Evolutionary conservation across 53 echinoderm and acorn worm genomes (phyloP).

Genomic region (Holothuria leucospilota): DNA sequence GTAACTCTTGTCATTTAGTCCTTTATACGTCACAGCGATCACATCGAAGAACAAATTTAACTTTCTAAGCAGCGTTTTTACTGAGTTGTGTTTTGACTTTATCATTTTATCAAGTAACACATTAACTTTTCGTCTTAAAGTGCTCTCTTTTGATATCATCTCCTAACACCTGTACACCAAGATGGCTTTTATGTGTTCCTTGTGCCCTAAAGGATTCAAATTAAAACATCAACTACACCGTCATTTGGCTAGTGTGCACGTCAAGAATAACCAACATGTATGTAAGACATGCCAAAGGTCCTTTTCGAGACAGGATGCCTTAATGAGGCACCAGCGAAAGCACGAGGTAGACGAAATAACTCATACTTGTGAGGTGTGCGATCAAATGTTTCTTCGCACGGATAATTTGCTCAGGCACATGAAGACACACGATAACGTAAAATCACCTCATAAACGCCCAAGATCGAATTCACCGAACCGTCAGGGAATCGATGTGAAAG

Average conservation of each 20-base stretch:
- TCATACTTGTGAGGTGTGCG: neutral
- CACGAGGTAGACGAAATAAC: neutral
- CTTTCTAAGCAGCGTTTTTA: neutral
- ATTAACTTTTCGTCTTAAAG: no score
- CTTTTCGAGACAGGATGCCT: neutral
- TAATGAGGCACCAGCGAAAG: neutral
- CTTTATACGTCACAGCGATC: no score
- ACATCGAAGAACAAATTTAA: no score
- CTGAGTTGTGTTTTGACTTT: neutral
- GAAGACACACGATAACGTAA: neutral
- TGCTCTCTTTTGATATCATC: no score
- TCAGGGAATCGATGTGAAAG: no score
- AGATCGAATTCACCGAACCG: neutral
- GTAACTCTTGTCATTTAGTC: no score
- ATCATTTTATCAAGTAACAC: neutral
- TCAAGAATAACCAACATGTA: neutral
- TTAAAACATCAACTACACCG: neutral
- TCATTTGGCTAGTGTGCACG: neutral
- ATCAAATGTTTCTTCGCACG: neutral
- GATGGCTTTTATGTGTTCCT: no score
- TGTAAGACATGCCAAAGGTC: neutral
- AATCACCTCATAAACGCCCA: neutral
- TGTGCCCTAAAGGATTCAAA: neutral
- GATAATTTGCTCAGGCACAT: slow-evolving; percentile 12
- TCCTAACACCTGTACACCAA: no score